Percentiles rank a stretch among this genome's conserved stretches.
These are phyloP conservation scores for Pteronura brasiliensis DNA, from an alignment of 2,113 vertebrate species.

Conservation along the genomic window DNA sequence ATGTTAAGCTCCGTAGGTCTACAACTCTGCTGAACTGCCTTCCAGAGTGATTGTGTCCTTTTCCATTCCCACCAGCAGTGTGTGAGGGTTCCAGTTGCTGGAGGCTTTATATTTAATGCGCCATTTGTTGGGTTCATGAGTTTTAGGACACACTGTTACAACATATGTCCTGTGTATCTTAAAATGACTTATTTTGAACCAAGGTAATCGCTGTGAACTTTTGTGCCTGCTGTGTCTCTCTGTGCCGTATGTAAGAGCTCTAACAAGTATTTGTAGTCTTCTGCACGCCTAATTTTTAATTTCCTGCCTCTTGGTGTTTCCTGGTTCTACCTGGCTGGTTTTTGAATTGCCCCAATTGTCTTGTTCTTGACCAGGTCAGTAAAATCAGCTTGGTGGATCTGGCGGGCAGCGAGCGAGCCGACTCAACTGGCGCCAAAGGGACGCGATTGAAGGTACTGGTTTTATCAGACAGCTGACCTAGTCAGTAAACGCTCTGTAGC, in stretches of 20 bases:
- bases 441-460: constrained; percentile 95
- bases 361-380: constrained; percentile 89
- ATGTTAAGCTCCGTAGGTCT: not conserved
- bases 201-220: not conserved
- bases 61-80: not conserved
- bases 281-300: not conserved
- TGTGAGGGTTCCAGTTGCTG: not conserved
- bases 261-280: not conserved
- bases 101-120: constrained; percentile 5
- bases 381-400: constrained; percentile 99
- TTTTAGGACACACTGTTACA: not conserved
- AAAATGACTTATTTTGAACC: constrained; percentile 8
- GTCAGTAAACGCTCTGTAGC: not conserved
- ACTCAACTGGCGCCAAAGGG: constrained; percentile 98
- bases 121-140: not conserved
- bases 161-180: not conserved
- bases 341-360: constrained; percentile 12
- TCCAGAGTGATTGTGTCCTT: not conserved
- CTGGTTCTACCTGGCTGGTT: not conserved
- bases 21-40: not conserved
- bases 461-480: not conserved
- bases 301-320: not conserved
- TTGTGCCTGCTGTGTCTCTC: not conserved
- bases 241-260: not conserved
- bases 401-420: constrained; percentile 97